Evolutionary conservation across 1,140 invertebrate genomes (phyloP).

Genomic region (Charaxes varanes): DNA sequence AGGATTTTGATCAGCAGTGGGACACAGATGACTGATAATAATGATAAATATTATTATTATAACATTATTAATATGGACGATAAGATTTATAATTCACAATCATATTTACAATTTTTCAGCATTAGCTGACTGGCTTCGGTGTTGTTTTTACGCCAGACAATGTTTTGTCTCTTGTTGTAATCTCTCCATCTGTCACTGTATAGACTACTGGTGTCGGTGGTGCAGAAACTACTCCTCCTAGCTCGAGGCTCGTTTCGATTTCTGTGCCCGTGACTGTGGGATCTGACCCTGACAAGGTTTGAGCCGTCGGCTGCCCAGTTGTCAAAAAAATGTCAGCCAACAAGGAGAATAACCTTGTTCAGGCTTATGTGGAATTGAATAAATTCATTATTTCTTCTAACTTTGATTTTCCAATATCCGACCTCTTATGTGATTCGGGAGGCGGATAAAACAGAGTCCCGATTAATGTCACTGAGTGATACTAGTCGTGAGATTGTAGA

Average conservation of each 20-base stretch:
- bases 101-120: constrained; percentile 13
- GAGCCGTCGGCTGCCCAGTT: no score
- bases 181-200: constrained; percentile 39
- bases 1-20: no score
- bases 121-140: constrained; percentile 16
- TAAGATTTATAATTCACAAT: constrained; percentile 16
- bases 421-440: no score
- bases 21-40: no score
- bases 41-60: no score
- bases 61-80: not conserved
- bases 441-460: no score
- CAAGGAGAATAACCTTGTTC: constrained; percentile 68
- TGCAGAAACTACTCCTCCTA: constrained; percentile 37
- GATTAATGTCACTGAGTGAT: no score
- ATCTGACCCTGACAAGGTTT: constrained; percentile 56
- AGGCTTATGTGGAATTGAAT: constrained; percentile 81
- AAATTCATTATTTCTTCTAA: no score
- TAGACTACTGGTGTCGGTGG: constrained; percentile 30
- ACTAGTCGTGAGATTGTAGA: no score
- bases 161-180: constrained; percentile 18
- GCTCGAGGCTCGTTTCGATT: constrained; percentile 32
- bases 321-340: constrained; percentile 72
- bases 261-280: constrained; percentile 42
- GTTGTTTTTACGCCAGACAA: constrained; percentile 14
- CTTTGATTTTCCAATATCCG: no score